Evolutionary conservation across 2,797 vertebrate species (phyloP), one percentile per base, ranked within the genome.

Genomic region (Alauda arvensis): DNA sequence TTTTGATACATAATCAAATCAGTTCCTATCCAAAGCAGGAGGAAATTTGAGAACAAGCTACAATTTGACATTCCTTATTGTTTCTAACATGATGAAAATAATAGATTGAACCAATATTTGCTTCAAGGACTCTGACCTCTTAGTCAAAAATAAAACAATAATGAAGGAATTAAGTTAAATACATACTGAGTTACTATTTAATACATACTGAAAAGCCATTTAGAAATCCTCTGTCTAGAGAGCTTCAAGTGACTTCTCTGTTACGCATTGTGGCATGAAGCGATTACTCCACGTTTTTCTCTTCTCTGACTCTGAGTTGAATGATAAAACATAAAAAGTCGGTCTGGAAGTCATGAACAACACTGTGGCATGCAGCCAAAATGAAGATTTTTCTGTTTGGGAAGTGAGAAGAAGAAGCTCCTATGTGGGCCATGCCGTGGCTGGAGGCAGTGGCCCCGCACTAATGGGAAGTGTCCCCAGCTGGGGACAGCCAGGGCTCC

Each of bases 291-390:
- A 1, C 3, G 3, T 51, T 83, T 85, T 83, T 80, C 81, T 39
- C 56, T 69, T 43, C 31, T 48, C 34, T 62, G 28, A 61, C 25
- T 37, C 8, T 0, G 7, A 72, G 24, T 14, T 11, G 4, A 78
- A 78, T 49, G n/a, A 17, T 8, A 88, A 69, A 61, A n/a, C 2
- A 4, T 1, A n/a, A 67, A 17, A 42, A 51, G 19, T 71, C 56
- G 49, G 18, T n/a, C 52, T 18, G 48, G 42, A 83, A 28, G 31
- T 65, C 63, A 6, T 4, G 7, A 80, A 65, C 0, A 0, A 29
- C 46, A 18, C 3, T 14, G 61, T 15, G 42, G 39, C 14, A 13
- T 39, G 28, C 45, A 63, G 65, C 25, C 71, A 60, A 61, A 59
- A 53, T 4, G 23, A 85, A 63, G 51, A 42, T 60, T 51, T 70